Percentiles rank a stretch among this genome's conserved stretches.
Conservation (phyloP, 2,888 invertebrate species). For the Nymphalis c-album region DNA sequence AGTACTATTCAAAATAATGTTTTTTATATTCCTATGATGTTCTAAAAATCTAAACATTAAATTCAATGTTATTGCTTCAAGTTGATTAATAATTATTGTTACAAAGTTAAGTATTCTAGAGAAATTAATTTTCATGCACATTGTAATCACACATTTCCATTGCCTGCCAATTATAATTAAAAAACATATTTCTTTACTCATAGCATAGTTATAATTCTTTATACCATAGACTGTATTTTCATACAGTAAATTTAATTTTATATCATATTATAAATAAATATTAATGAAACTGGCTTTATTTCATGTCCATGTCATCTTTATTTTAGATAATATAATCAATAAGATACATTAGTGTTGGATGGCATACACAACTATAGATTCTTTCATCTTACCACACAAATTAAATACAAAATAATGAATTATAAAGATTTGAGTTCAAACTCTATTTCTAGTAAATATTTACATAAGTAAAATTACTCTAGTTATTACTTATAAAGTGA, state of each 20-base stretch:
- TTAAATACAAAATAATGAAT: conserved; percentile 35
- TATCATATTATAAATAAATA: not conserved
- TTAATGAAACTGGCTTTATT: conserved; percentile 15
- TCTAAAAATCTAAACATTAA: too few relatives aligned
- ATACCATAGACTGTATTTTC: not conserved
- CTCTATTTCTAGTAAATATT: conserved; percentile 39
- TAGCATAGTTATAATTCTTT: too few relatives aligned
- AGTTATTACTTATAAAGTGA: conserved; percentile 32
- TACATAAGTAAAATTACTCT: conserved; percentile 39
- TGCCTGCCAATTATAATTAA: too few relatives aligned
- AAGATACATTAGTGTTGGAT: conserved; percentile 45
- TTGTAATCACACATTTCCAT: too few relatives aligned
- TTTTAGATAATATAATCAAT: conserved; percentile 52
- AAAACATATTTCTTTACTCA: too few relatives aligned
- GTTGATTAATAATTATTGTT: too few relatives aligned
- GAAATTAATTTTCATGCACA: too few relatives aligned
- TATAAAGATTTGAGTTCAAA: conserved; percentile 32
- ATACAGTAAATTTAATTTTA: not conserved
- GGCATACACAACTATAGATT: conserved; percentile 45
- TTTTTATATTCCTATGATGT: too few relatives aligned
- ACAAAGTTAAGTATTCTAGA: too few relatives aligned
- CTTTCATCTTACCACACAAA: conserved; percentile 37
- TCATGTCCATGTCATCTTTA: conserved; percentile 50
- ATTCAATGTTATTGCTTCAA: too few relatives aligned
- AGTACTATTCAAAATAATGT: too few relatives aligned